Evolutionary conservation across 2,113 vertebrate genomes (phyloP), one percentile per base, ranked within the genome.

Genomic region (Burhinus bistriatus): DNA sequence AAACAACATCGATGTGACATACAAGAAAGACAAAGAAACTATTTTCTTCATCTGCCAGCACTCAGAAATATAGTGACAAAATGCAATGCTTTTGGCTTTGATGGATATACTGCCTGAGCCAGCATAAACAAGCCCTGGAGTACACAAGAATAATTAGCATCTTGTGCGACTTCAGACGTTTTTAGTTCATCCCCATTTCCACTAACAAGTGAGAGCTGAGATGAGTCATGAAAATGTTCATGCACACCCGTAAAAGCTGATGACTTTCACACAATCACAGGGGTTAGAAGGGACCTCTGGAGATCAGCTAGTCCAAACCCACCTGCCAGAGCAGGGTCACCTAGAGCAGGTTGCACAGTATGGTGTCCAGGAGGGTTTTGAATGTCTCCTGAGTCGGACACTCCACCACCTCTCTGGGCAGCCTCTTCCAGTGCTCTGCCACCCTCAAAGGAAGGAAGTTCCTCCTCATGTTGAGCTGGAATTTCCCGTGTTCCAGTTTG

Each of bases 101-200:
- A 89, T n/a, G 68, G 80, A 95, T 81, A 55, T 21, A 15, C 51
- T 76, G 70, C 18, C 70, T 89, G 49, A 93, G 82, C 93, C 91
- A 96, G 86, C 38, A 95, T 44, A 94, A 95, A 95, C 82, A 94
- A 96, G 66, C 64, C 27, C 70, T 65, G 29, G 87, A 93, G 57
- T 90, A 95, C 91, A 94, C 66, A 83, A 77, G 87, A 94, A 71
- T 93, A 97, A 97, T 89, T 83, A 95, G 87, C 73, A 68, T 76
- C 71, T 91, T 89, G 54, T 83, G 55, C 3, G 15, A 96, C 68
- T 81, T 88, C 72, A 90, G 87, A 82, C 2, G 5, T 78, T 87
- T 84, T 71, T 40, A 87, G 69, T 91, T 78, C 65, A 92, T 59
- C 16, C 47, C 29, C 25, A 69, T 71, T 95, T 92, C 54, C 69